Evolutionary conservation across 2,888 invertebrate genomes (phyloP).

Genomic region (Nomada fabriciana): DNA sequence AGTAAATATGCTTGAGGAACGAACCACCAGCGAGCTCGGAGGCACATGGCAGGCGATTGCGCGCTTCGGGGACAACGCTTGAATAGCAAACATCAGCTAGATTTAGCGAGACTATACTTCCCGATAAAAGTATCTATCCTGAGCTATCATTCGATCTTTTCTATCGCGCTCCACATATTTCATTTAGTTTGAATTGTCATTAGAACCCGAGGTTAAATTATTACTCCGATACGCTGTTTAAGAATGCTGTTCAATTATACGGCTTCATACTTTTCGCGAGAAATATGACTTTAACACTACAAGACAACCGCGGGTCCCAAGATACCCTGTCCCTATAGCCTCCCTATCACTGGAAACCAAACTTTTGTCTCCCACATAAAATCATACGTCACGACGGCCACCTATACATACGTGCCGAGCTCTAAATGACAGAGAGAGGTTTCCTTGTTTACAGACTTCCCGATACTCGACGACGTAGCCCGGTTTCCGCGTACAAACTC

Average conservation of each 20-base stretch:
- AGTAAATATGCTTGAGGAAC: conserved; percentile 59
- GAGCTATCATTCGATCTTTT: background rate
- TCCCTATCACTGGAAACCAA: conserved; percentile 3
- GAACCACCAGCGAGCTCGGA: conserved; percentile 47
- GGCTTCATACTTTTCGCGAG: background rate
- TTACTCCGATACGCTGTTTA: no score
- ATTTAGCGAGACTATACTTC: conserved; percentile 29
- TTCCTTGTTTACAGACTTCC: conserved; percentile 31
- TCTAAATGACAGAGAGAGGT: background rate
- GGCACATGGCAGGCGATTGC: conserved; percentile 47
- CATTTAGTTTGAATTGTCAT: background rate
- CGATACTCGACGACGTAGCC: conserved; percentile 14
- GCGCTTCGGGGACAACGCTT: conserved; percentile 39
- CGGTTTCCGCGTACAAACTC: conserved; percentile 24
- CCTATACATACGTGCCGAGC: background rate
- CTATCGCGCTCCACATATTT: background rate
- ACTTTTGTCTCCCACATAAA: conserved; percentile 17
- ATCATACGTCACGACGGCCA: background rate
- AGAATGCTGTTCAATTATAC: no score
- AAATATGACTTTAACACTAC: background rate
- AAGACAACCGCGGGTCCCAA: background rate
- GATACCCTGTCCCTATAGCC: background rate
- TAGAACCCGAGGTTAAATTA: no score
- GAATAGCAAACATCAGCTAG: conserved; percentile 54
- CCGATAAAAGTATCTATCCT: conserved; percentile 5